phyloP scores from a whole-genome alignment of 2,888 invertebrate genomes.

The Lamellibrachia satsuma region DNA sequence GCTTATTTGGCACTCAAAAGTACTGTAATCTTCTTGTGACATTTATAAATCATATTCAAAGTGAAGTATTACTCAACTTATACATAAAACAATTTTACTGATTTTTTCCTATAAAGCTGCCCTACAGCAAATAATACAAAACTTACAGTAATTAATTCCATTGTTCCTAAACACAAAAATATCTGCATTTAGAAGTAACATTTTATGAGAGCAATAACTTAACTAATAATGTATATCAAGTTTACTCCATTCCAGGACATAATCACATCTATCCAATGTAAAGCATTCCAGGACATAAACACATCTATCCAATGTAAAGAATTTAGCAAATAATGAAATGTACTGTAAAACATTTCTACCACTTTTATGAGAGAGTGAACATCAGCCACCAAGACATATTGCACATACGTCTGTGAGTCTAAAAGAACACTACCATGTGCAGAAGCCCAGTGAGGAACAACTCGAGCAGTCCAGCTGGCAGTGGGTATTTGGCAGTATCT shows the following conservation, averaged over 20 bases:
- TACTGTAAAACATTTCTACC: not conserved
- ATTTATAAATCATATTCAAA: too few species aligned
- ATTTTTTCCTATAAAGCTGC: too few species aligned
- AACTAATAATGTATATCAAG: too few species aligned
- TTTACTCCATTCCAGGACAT: too few species aligned
- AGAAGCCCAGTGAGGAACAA: constrained; percentile 59
- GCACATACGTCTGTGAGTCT: not conserved
- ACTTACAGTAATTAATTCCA: not conserved
- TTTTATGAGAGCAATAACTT: too few species aligned
- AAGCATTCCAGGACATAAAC: not conserved
- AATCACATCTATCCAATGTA: not conserved
- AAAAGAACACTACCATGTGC: constrained; percentile 28
- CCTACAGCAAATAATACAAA: not conserved
- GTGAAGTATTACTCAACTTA: too few species aligned
- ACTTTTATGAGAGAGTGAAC: not conserved
- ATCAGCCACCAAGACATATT: not conserved
- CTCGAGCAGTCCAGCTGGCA: constrained; percentile 65
- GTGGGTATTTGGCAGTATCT: constrained; percentile 54
- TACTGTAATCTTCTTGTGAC: too few species aligned
- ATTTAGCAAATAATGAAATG: not conserved
- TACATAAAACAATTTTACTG: too few species aligned
- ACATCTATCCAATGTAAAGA: not conserved
- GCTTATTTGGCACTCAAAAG: too few species aligned
- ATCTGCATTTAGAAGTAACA: not conserved
- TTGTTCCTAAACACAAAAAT: not conserved